Base-by-base conservation (phyloP, 2,888 invertebrate species). In the Apamea epomidion region DNA sequence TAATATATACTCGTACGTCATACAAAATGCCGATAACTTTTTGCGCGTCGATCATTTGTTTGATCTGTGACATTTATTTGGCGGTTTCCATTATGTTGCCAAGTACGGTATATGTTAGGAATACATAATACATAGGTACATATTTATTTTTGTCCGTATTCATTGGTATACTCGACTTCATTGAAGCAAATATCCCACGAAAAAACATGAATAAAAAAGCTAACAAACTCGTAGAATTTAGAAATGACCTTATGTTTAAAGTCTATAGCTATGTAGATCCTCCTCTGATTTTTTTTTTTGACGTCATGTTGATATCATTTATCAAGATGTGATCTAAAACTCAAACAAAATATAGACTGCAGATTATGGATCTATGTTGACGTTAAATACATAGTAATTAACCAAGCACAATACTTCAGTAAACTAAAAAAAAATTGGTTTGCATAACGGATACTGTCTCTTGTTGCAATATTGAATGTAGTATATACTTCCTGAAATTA, bases 21-120 rank as follows among this genome's bases (percentile, higher is more conserved):
- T 18, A 45, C 10, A 16, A 37, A n/a, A 58, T n/a, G n/a, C 21
- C 25, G 70, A 83, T 71, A 74, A 74, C 16, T 64, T 62, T 42
- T 78, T 77, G 48, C 48, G 14, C 32, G 42, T 42, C n/a, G 62
- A 16, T 21, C 54, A 45, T 64, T n/a, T 67, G 42, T 69, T 72
- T 80, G 71, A 83, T 51, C 74, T 83, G 12, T 73, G 75, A 75
- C 74, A 60, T 74, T 74, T 65, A 79, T 76, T 84, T 70, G 65
- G 65, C 16, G 16, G 69, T 45, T 65, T 76, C 75, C 60, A 80
- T 62, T 84, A 45, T 42, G 10, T 25, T 74, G 37, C 10, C 54
- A 48, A 73, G 29, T 58, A 58, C 32, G 25, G 45, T 73, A 58
- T 73, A 12, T 80, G 21, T 80, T 4, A 62, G 14, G 14, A 42